Percentiles rank a stretch among this genome's conserved stretches.
These are phyloP conservation scores for Phrynocephalus versicolor DNA, from an alignment of 2,113 vertebrate genomes.

Conservation along the genomic window DNA sequence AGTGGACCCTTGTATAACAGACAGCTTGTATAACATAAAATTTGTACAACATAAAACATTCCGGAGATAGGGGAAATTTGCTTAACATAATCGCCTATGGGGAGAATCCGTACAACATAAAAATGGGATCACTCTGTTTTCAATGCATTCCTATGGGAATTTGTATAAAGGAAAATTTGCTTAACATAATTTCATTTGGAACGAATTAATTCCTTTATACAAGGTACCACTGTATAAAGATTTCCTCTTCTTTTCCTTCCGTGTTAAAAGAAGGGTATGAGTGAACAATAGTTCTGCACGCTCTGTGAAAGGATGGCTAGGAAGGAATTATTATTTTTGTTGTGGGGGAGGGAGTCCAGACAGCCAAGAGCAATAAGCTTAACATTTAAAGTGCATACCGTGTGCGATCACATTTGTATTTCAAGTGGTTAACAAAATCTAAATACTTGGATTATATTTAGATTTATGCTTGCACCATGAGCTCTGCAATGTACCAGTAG, in stretches of 20 bases:
- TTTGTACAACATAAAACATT: no score
- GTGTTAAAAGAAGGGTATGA: background rate
- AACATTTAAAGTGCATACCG: fast-evolving
- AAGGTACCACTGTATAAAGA: no score
- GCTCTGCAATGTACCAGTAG: background rate
- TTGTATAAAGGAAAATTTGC: no score
- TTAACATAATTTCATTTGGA: no score
- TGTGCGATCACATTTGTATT: background rate
- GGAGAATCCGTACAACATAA: no score
- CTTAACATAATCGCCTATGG: no score
- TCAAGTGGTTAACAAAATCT: background rate
- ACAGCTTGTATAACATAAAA: no score
- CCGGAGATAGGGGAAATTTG: no score
- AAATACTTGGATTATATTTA: background rate
- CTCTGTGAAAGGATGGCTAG: background rate
- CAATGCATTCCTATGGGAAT: no score
- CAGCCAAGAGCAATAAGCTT: fast-evolving
- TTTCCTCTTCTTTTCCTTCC: background rate
- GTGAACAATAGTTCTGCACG: fast-evolving
- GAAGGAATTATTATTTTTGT: background rate
- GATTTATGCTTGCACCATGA: background rate
- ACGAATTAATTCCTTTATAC: no score
- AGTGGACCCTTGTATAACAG: no score
- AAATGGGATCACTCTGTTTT: no score
- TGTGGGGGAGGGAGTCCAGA: background rate